Conservation (phyloP, 2,888 invertebrate genomes). For the Schizotus pectinicornis region DNA sequence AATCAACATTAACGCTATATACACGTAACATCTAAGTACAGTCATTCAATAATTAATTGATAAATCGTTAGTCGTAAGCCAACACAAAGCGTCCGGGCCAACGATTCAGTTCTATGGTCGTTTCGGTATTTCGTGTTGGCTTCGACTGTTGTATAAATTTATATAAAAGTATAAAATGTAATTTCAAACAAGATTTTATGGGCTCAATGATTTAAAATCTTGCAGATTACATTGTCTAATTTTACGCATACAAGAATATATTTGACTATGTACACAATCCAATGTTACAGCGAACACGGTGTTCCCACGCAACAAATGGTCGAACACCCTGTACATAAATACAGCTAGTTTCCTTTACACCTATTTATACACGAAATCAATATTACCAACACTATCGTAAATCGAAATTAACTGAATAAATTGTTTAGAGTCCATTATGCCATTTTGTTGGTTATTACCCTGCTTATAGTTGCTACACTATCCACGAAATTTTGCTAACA, state of each 20-base stretch:
- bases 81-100: constrained; percentile 2
- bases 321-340: too few relatives aligned
- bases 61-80: constrained; percentile 15
- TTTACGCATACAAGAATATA: constrained; percentile 23
- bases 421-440: too few relatives aligned
- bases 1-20: constrained; percentile 34
- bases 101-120: too few relatives aligned
- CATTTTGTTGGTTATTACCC: too few relatives aligned
- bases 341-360: too few relatives aligned
- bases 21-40: constrained; percentile 28
- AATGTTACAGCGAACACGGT: constrained; percentile 1
- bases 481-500: too few relatives aligned
- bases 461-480: too few relatives aligned
- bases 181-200: constrained; percentile 46
- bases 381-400: too few relatives aligned
- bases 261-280: constrained; percentile 22
- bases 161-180: constrained; percentile 30
- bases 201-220: constrained; percentile 51
- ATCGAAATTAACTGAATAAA: too few relatives aligned
- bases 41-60: constrained; percentile 19
- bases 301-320: too few relatives aligned
- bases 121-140: background rate
- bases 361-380: too few relatives aligned
- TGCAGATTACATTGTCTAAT: constrained; percentile 32
- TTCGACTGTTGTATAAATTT: constrained; percentile 10